Evolutionary conservation across 1,140 invertebrate species (phyloP).

Genomic region (Pachypeltis micranthus): DNA sequence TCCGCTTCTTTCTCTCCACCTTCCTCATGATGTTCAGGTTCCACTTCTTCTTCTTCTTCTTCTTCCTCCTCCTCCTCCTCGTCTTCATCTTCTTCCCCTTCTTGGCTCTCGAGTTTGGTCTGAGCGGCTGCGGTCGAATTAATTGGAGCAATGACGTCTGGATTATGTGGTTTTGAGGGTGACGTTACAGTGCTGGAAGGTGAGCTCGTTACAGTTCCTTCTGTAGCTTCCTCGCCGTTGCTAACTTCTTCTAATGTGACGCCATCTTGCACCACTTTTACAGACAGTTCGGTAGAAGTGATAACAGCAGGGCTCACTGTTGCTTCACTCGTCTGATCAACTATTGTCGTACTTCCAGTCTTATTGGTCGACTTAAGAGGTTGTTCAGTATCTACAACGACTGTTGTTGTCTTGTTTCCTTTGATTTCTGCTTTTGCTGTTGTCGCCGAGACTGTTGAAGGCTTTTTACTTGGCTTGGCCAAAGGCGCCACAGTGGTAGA

Average conservation of each 20-base stretch:
- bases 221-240: neutral
- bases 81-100: conserved; percentile 5
- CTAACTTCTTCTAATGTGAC: neutral
- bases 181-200: no score
- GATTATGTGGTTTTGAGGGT: no score
- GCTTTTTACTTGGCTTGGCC: neutral
- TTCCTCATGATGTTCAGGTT: conserved; percentile 4
- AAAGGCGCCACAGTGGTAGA: neutral
- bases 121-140: no score
- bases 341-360: neutral
- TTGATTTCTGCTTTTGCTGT: conserved; percentile 1
- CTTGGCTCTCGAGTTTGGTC: conserved; percentile 12
- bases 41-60: neutral
- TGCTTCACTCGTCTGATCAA: neutral
- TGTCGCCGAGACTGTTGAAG: neutral
- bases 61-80: conserved; percentile 2
- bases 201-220: neutral
- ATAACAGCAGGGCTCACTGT: conserved; percentile 6
- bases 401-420: neutral
- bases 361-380: neutral
- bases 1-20: conserved; percentile 10
- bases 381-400: neutral
- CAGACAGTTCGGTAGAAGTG: neutral
- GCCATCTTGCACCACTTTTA: conserved; percentile 10
- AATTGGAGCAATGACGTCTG: no score